phyloP scores from a whole-genome alignment of 2,888 invertebrate genomes.

The Sinohyriopsis cumingii region DNA sequence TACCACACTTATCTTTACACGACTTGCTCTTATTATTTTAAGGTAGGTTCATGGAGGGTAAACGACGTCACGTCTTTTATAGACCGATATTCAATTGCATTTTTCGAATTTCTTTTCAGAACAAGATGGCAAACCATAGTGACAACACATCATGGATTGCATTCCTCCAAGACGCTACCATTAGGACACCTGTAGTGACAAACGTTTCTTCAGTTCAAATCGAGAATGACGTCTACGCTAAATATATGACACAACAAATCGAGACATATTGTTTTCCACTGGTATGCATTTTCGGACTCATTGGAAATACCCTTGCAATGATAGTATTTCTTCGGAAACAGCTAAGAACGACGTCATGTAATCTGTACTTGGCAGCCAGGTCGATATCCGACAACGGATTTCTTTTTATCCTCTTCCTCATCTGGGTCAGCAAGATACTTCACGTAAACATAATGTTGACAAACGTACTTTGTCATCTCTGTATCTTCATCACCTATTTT shows the following conservation, averaged over 20 bases:
- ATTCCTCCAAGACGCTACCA: too few species aligned
- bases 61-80: too few species aligned
- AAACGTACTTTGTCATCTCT: slow-evolving; percentile 80
- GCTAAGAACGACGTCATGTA: slow-evolving; percentile 82
- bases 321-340: slow-evolving; percentile 83
- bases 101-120: too few species aligned
- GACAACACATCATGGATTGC: too few species aligned
- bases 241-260: not conserved
- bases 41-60: too few species aligned
- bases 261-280: slow-evolving; percentile 74
- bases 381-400: slow-evolving; percentile 86
- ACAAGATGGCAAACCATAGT: too few species aligned
- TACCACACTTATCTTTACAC: too few species aligned
- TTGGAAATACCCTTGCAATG: slow-evolving; percentile 84
- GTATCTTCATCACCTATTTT: slow-evolving; percentile 79
- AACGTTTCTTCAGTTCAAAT: too few species aligned
- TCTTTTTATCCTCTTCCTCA: slow-evolving; percentile 78
- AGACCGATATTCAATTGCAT: too few species aligned
- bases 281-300: slow-evolving; percentile 80
- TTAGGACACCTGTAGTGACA: too few species aligned
- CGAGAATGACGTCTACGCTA: too few species aligned
- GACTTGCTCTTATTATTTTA: too few species aligned
- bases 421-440: slow-evolving; percentile 63
- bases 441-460: slow-evolving; percentile 58
- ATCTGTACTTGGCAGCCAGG: slow-evolving; percentile 84